phyloP scores from a whole-genome alignment of 2,797 vertebrate genomes.

The Leuciscus waleckii region DNA sequence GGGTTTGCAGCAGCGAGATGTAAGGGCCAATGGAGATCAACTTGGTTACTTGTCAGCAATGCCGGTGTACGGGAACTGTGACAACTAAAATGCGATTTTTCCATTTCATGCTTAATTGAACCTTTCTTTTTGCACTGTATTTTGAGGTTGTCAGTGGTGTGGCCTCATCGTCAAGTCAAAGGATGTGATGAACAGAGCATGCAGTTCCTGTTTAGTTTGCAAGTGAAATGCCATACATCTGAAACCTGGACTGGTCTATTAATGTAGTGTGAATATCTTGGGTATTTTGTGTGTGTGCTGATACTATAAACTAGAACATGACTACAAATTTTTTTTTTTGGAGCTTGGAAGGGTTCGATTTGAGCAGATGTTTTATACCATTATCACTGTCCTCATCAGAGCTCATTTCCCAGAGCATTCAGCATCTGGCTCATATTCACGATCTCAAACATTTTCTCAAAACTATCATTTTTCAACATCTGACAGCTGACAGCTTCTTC shows the following conservation, averaged over 20 bases:
- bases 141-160: slow-evolving; percentile 32
- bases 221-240: not conserved
- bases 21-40: slow-evolving; percentile 57
- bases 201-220: slow-evolving; percentile 10
- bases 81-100: slow-evolving; percentile 41
- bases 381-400: too few relatives aligned
- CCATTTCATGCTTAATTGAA: slow-evolving; percentile 27
- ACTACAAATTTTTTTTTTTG: not conserved
- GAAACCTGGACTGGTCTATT: not conserved
- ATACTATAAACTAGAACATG: not conserved
- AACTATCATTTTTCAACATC: too few relatives aligned
- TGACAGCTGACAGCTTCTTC: too few relatives aligned
- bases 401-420: too few relatives aligned
- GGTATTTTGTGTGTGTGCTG: too few relatives aligned
- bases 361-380: too few relatives aligned
- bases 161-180: slow-evolving; percentile 26
- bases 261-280: not conserved
- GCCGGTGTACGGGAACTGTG: slow-evolving; percentile 49
- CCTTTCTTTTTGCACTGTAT: slow-evolving; percentile 41
- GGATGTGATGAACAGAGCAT: slow-evolving; percentile 6
- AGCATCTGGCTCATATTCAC: too few relatives aligned
- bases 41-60: slow-evolving; percentile 51
- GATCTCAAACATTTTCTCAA: too few relatives aligned
- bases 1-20: slow-evolving; percentile 57
- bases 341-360: too few relatives aligned